These are phyloP conservation scores for Pristiophorus japonicus DNA, from an alignment of 2,113 vertebrate genomes.

Conservation along the genomic window DNA sequence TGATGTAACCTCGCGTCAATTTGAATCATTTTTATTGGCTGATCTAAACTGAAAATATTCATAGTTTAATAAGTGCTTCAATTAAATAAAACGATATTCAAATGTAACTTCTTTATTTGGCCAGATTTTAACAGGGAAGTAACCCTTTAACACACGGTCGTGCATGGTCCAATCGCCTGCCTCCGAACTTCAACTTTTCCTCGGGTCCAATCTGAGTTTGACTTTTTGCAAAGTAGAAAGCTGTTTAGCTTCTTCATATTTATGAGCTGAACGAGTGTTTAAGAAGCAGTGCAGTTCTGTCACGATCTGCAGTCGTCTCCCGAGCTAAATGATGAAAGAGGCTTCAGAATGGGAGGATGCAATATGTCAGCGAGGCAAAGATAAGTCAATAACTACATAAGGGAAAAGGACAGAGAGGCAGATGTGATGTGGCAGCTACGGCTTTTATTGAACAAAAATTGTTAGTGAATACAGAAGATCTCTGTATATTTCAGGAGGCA, in stretches of 20 bases:
- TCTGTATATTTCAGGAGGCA: not conserved
- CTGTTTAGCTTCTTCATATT: not conserved
- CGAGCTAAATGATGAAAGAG: not conserved
- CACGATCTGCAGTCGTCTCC: no score
- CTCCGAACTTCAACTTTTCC: not conserved
- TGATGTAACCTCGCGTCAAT: not conserved
- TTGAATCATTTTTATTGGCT: not conserved
- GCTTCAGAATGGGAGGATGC: not conserved
- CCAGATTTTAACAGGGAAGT: not conserved
- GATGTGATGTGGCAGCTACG: not conserved
- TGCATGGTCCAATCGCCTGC: not conserved
- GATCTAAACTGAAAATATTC: not conserved
- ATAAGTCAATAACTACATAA: not conserved
- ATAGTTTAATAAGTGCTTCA: not conserved
- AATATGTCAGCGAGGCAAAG: not conserved
- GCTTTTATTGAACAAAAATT: not conserved
- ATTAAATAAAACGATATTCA: not conserved
- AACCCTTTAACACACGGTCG: not conserved
- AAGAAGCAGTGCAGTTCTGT: not conserved
- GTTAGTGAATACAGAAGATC: constrained; percentile 3
- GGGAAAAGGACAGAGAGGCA: not conserved
- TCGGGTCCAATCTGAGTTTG: not conserved
- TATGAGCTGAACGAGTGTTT: not conserved
- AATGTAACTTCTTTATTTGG: not conserved
- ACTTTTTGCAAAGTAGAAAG: not conserved